Evolutionary conservation across 2,888 invertebrate genomes (phyloP), one percentile per base, ranked within the genome.

Genomic region (Lottia scabra): DNA sequence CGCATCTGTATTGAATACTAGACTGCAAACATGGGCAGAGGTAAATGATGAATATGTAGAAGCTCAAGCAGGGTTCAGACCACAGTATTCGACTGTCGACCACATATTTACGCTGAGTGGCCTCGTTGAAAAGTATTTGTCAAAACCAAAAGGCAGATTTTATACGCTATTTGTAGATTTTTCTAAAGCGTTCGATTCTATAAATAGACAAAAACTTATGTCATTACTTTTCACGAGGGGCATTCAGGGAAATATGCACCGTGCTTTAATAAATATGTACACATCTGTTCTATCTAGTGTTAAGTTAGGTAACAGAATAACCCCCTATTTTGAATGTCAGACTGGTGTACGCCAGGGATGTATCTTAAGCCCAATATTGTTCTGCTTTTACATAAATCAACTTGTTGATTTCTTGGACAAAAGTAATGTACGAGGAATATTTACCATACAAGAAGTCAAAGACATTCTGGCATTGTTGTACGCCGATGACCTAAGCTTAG

Each of bases 401-500:
- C 15, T 66, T 0, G 26, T 44, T 12, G 23, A 30, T 23, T 23
- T 44, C 16, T 10, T 43, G 27, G 16, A 43, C 16, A 66, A 43
- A 8, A 38, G 38, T 1, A 8, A 38, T n/a, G 43, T 23, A 15
- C 1, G 44, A 66, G 70, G 65, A 26, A 48, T 65, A 3, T 65
- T 56, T 26, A 63, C 64, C 8, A 44, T 16, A 27, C n/a, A 63
- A 3, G 26, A 62, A 2, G 45, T 48, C 10, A 63, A 65, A 3
- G 19, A 68, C 43, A 64, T 72, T 30, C 19, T 64, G 23, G 48
- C 44, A n/a, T 8, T 68, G 16, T 30, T 72, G 13, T 72, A 27
- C 63, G 56, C 68, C 15, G 69, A 69, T 26, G 69, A 69, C 23
- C 27, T 72, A 2, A 66, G 62, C 4, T 68, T 46, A 23, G 16